Conservation (phyloP, 2,888 invertebrate species). For the Labia minor region DNA sequence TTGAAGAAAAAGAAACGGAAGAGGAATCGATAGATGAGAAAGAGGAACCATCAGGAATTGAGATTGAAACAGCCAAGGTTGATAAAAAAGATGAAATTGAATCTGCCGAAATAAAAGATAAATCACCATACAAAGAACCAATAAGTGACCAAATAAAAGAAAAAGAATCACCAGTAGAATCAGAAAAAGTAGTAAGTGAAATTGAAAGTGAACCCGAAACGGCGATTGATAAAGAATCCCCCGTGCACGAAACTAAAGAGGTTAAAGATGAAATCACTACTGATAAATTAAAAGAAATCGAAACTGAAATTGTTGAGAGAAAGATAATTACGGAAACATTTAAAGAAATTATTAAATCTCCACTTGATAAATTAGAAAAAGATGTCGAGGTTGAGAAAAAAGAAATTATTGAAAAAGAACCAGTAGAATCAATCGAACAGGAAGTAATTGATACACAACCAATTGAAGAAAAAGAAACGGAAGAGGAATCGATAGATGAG, state of each 20-base stretch:
- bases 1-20: neutral
- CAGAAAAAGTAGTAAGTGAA: neutral
- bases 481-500: neutral
- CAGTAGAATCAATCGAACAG: neutral
- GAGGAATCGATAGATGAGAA: neutral
- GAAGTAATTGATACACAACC: constrained; percentile 23
- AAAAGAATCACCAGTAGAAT: neutral
- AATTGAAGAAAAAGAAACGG: constrained; percentile 20
- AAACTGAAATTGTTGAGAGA: neutral
- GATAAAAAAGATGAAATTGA: neutral
- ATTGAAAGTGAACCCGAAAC: neutral
- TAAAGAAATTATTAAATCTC: too few relatives aligned
- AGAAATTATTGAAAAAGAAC: neutral
- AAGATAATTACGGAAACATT: neutral
- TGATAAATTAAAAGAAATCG: too few relatives aligned
- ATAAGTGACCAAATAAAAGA: neutral
- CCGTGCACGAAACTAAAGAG: neutral
- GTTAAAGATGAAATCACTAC: neutral
- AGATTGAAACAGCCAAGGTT: neutral
- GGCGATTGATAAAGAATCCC: too few relatives aligned
- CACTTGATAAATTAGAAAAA: too few relatives aligned
- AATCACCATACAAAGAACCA: neutral
- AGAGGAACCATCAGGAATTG: too few relatives aligned
- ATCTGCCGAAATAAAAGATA: neutral
- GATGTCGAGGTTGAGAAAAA: too few relatives aligned